These are phyloP conservation scores for Amphipyra berbera DNA, from an alignment of 2,888 invertebrate genomes.

Conservation along the genomic window DNA sequence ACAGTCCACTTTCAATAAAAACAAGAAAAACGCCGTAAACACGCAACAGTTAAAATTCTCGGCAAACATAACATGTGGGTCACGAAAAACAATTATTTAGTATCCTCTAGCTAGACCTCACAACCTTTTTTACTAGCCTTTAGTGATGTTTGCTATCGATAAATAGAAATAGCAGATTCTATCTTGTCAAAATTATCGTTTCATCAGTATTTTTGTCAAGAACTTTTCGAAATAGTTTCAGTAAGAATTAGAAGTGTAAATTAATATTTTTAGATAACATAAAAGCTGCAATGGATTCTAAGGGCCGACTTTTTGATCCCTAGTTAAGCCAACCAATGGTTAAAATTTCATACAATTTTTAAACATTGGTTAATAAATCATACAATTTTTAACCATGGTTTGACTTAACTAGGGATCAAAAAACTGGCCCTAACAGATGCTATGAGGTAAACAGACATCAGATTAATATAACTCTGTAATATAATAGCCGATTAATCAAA, in stretches of 20 bases:
- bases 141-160: constrained; percentile 44
- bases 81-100: constrained; percentile 71
- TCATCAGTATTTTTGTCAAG: neutral
- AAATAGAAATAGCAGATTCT: neutral
- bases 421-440: too few species aligned
- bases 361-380: too few species aligned
- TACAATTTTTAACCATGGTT: too few species aligned
- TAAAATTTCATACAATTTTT: too few species aligned
- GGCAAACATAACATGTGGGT: constrained; percentile 56
- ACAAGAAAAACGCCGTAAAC: constrained; percentile 11
- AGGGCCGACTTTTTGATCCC: too few species aligned
- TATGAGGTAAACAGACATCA: too few species aligned
- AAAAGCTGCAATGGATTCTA: too few species aligned
- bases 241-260: neutral
- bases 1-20: constrained; percentile 6
- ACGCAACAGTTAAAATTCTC: constrained; percentile 50
- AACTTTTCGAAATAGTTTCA: neutral
- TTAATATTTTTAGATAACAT: too few species aligned
- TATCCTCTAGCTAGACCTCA: constrained; percentile 40
- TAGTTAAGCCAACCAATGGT: too few species aligned
- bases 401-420: too few species aligned
- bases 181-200: neutral
- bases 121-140: constrained; percentile 10
- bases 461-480: neutral
- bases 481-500: constrained; percentile 14